Percentiles rank a stretch among this genome's conserved stretches.
Evolutionary conservation across 2,797 vertebrate genomes (phyloP).

Genomic region (Bovichtus variegatus): DNA sequence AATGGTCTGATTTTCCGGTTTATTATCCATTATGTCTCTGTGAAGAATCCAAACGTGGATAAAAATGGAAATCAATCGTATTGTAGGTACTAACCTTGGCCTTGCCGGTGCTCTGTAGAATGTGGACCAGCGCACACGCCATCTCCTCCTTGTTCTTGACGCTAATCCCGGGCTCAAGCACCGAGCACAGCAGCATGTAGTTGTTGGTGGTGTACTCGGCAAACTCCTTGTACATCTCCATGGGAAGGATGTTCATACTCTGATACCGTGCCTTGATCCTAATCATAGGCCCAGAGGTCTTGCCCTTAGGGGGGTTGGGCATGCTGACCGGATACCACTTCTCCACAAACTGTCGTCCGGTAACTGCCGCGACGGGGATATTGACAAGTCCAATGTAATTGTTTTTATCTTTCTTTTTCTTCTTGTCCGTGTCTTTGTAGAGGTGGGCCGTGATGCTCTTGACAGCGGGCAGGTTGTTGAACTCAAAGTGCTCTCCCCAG

Average conservation of each 20-base stretch:
- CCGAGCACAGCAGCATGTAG: conserved; percentile 95
- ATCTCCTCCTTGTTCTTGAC: conserved; percentile 99
- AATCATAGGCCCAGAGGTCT: conserved; percentile 94
- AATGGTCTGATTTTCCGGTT: not conserved
- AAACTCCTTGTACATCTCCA: conserved; percentile 99
- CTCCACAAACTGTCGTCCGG: conserved; percentile 94
- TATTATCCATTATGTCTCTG: conserved; percentile 1
- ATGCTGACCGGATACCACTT: conserved; percentile 96
- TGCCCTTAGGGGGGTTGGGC: conserved; percentile 94
- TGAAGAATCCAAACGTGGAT: not conserved
- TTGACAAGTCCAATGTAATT: conserved; percentile 95
- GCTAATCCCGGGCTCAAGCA: conserved; percentile 95
- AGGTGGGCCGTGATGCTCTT: conserved; percentile 93
- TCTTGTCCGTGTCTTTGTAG: conserved; percentile 98
- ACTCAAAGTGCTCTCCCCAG: conserved; percentile 99
- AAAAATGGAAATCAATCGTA: not conserved
- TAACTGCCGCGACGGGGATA: conserved; percentile 90
- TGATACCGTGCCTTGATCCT: conserved; percentile 97
- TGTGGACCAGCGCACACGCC: conserved; percentile 96
- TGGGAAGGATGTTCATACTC: conserved; percentile 97
- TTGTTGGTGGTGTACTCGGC: conserved; percentile 98
- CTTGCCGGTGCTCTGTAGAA: conserved; percentile 98
- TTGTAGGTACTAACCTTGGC: conserved; percentile 90
- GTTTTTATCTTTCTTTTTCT: conserved; percentile 99
- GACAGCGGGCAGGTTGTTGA: conserved; percentile 94